Evolutionary conservation across 2,113 vertebrate genomes (phyloP).

Genomic region (Ammodytes marinus): DNA sequence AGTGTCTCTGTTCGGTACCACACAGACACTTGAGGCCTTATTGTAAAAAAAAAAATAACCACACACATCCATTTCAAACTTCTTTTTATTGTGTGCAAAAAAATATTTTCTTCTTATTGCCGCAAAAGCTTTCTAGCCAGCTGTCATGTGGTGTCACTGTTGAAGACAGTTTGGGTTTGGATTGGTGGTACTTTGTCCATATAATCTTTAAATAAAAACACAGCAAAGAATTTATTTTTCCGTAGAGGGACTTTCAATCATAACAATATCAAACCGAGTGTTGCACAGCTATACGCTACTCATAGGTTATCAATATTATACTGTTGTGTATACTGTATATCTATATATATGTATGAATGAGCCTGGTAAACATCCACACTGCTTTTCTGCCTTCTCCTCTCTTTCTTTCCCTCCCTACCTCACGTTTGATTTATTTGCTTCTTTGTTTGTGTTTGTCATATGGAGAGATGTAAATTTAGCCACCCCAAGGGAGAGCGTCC

Average conservation of each 20-base stretch:
- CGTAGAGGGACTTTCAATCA: conserved; percentile 10
- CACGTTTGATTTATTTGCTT: conserved; percentile 79
- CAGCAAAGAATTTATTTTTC: conserved; percentile 23
- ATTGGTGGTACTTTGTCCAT: not conserved
- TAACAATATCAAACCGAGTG: conserved; percentile 12
- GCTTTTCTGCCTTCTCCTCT: conserved; percentile 41
- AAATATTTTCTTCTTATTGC: not conserved
- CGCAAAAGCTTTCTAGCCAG: conserved; percentile 29
- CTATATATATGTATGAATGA: conserved; percentile 42
- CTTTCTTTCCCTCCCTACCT: conserved; percentile 33
- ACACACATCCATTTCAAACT: conserved; percentile 17
- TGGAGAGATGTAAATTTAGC: conserved; percentile 83
- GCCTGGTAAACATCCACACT: conserved; percentile 56
- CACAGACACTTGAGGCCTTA: conserved; percentile 4
- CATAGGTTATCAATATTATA: conserved; percentile 41
- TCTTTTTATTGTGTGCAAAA: not conserved
- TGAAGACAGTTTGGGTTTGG: conserved; percentile 21
- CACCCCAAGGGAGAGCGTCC: conserved; percentile 79
- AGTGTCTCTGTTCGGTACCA: conserved; percentile 26
- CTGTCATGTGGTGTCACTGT: conserved; percentile 28
- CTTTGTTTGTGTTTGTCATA: conserved; percentile 83
- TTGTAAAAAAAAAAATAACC: conserved; percentile 20
- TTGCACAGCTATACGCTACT: conserved; percentile 45
- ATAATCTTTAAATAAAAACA: conserved; percentile 34
- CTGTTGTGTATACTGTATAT: not conserved